phyloP scores from a whole-genome alignment of 2,888 invertebrate genomes.

The Drosophila eohydei region DNA sequence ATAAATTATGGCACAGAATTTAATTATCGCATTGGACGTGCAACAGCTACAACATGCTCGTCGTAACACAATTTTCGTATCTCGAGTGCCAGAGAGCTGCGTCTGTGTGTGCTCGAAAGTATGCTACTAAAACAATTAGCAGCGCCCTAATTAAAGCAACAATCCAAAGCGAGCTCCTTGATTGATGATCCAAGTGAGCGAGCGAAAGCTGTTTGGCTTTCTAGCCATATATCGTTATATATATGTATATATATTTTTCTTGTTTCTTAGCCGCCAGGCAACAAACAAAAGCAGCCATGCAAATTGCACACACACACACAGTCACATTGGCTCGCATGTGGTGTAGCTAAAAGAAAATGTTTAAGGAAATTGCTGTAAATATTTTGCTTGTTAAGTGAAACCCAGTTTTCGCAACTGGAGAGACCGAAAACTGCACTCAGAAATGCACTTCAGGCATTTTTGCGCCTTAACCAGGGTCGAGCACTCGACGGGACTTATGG shows the following conservation, averaged over 20 bases:
- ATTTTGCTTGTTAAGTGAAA: slow-evolving; percentile 81
- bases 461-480: slow-evolving; percentile 19
- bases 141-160: slow-evolving; percentile 76
- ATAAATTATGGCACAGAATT: slow-evolving; percentile 73
- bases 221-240: neutral
- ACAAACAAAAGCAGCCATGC: slow-evolving; percentile 49
- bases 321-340: slow-evolving; percentile 20
- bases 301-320: slow-evolving; percentile 52
- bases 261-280: slow-evolving; percentile 52
- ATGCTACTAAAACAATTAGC: slow-evolving; percentile 80
- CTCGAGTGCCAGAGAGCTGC: neutral
- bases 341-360: slow-evolving; percentile 72
- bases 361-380: slow-evolving; percentile 81
- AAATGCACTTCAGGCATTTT: slow-evolving; percentile 78
- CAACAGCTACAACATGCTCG: slow-evolving; percentile 41
- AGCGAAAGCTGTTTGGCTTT: slow-evolving; percentile 34
- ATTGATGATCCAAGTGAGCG: slow-evolving; percentile 64
- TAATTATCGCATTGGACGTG: slow-evolving; percentile 64
- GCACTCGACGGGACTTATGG: slow-evolving; percentile 21
- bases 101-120: slow-evolving; percentile 56
- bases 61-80: slow-evolving; percentile 65
- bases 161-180: slow-evolving; percentile 58
- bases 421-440: slow-evolving; percentile 50
- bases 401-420: slow-evolving; percentile 60
- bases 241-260: slow-evolving; percentile 2